Evolutionary conservation across 2,888 invertebrate genomes (phyloP).

Genomic region (Folsomia manolachei): DNA sequence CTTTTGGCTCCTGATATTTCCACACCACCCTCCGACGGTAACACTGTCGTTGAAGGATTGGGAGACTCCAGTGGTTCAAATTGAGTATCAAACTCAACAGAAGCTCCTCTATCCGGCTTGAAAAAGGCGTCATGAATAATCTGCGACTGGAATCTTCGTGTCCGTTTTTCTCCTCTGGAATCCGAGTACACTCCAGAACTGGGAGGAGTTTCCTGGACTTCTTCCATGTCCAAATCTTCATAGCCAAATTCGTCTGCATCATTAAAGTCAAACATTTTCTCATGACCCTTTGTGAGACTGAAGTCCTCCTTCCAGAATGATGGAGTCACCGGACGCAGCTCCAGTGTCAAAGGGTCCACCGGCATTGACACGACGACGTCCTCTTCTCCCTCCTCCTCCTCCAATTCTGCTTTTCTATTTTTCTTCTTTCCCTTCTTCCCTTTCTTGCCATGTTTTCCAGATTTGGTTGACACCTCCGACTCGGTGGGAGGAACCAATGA

Average conservation of each 20-base stretch:
- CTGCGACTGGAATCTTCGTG: background rate
- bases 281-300: background rate
- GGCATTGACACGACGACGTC: background rate
- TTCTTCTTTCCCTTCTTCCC: background rate
- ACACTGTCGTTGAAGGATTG: background rate
- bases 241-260: conserved; percentile 6
- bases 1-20: background rate
- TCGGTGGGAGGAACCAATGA: no score
- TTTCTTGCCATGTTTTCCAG: background rate
- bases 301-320: conserved; percentile 19
- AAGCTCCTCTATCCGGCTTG: background rate
- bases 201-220: no score
- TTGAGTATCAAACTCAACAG: background rate
- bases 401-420: background rate
- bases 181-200: background rate
- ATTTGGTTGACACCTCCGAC: background rate
- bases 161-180: conserved; percentile 4
- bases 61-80: background rate
- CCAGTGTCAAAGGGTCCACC: background rate
- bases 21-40: background rate
- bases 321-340: background rate
- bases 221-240: background rate
- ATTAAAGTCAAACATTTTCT: background rate
- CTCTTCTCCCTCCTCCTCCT: background rate
- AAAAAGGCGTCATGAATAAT: background rate